Evolutionary conservation across 1,140 invertebrate genomes (phyloP).

Genomic region (Anadara kagoshimensis): DNA sequence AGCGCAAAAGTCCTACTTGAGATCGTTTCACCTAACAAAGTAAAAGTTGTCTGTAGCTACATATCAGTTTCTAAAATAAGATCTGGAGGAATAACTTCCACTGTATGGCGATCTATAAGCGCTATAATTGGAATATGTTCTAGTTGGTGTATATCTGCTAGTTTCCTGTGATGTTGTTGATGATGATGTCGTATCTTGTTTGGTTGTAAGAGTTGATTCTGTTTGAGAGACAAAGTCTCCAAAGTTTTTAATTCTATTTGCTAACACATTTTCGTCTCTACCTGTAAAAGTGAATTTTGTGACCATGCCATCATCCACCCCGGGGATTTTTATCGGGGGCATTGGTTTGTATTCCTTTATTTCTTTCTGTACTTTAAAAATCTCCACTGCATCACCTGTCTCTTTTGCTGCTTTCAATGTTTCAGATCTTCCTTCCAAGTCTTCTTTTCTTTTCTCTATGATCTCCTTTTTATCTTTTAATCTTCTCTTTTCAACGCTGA

Average conservation of each 20-base stretch:
- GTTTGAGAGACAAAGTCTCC: constrained; percentile 28
- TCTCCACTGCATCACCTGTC: constrained; percentile 51
- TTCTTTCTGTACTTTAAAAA: constrained; percentile 53
- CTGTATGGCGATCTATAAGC: no score
- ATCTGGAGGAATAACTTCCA: no score
- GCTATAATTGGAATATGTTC: no score
- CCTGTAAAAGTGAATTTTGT: constrained; percentile 56
- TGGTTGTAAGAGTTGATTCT: no score
- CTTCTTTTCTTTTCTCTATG: constrained; percentile 34
- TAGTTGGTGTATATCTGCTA: no score
- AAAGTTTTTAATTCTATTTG: constrained; percentile 50
- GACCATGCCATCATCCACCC: constrained; percentile 54
- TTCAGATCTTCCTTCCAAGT: constrained; percentile 32
- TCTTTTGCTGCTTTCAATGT: constrained; percentile 46
- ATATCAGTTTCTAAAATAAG: no score
- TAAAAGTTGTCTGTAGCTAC: no score
- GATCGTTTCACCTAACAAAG: no score
- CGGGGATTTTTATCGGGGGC: constrained; percentile 42
- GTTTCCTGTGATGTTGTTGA: no score
- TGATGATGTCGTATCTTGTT: no score
- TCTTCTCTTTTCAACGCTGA: constrained; percentile 51
- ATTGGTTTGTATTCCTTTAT: constrained; percentile 38
- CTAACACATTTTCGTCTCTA: constrained; percentile 44
- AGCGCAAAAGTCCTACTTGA: no score
- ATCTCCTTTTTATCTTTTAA: constrained; percentile 48